Evolutionary conservation across 2,113 vertebrate species (phyloP).

Genomic region (Hippocampus zosterae): DNA sequence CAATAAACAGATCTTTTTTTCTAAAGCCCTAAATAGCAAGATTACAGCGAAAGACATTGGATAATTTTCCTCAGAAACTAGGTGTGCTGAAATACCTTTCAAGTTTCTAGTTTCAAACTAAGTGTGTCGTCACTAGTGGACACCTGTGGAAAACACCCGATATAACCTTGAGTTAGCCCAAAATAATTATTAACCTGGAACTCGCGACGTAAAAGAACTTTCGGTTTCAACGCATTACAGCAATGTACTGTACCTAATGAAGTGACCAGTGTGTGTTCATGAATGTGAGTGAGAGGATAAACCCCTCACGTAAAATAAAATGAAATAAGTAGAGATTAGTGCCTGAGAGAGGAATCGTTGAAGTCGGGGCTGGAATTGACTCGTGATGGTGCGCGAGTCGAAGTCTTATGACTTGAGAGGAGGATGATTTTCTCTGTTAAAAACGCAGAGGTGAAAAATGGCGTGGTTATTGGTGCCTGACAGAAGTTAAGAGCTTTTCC

Average conservation of each 20-base stretch:
- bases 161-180: too few species aligned
- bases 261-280: background rate
- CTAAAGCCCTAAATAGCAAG: too few species aligned
- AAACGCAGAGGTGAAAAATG: conserved; percentile 78
- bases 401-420: conserved; percentile 74
- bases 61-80: too few species aligned
- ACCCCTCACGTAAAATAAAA: background rate
- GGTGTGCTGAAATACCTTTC: too few species aligned
- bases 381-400: conserved; percentile 69
- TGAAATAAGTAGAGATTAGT: conserved; percentile 18
- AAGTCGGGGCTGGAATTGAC: conserved; percentile 63
- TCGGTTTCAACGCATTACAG: too few species aligned
- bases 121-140: too few species aligned
- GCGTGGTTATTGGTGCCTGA: conserved; percentile 79
- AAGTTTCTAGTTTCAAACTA: too few species aligned
- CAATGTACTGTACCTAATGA: background rate
- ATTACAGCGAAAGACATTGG: too few species aligned
- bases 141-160: too few species aligned
- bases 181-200: too few species aligned
- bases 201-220: too few species aligned
- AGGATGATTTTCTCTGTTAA: conserved; percentile 74
- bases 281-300: background rate
- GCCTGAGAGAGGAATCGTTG: conserved; percentile 20
- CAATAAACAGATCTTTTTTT: too few species aligned
- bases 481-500: conserved; percentile 82